These are phyloP conservation scores for Protaetia brevitarsis DNA, from an alignment of 1,140 invertebrate species.

Conservation along the genomic window DNA sequence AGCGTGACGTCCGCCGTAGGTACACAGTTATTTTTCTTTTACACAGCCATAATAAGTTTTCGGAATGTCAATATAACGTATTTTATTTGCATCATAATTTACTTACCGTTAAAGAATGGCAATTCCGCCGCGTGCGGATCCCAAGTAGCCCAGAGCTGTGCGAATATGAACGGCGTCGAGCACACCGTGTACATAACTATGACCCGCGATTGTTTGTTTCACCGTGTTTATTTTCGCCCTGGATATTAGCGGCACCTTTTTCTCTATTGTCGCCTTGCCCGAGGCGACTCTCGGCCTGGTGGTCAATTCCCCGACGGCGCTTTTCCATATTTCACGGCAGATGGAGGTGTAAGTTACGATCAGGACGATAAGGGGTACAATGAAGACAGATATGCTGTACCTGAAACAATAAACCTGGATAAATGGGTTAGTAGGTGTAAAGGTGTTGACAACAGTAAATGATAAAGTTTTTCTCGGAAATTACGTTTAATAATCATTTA, in stretches of 20 bases:
- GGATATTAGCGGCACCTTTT: slow-evolving; percentile 54
- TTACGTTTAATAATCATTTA: no score
- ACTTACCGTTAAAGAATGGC: slow-evolving; percentile 55
- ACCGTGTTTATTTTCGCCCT: slow-evolving; percentile 74
- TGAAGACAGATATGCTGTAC: slow-evolving; percentile 60
- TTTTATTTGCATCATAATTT: neutral
- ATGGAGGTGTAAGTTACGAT: slow-evolving; percentile 64
- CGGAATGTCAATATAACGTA: no score
- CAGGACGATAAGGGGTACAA: slow-evolving; percentile 59
- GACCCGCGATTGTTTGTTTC: slow-evolving; percentile 72
- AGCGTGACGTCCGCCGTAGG: no score
- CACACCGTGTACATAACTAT: slow-evolving; percentile 70
- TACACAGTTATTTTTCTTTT: no score
- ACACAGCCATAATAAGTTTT: no score
- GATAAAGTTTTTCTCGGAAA: no score
- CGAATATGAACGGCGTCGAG: slow-evolving; percentile 68
- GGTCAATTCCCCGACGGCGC: slow-evolving; percentile 45
- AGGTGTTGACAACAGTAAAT: no score
- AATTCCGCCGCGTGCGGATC: slow-evolving; percentile 51
- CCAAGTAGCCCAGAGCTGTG: slow-evolving; percentile 59
- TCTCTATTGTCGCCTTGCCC: slow-evolving; percentile 29
- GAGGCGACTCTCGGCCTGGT: slow-evolving; percentile 36
- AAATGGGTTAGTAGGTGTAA: no score
- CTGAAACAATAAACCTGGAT: no score
- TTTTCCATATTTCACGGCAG: slow-evolving; percentile 59